These are phyloP conservation scores for Melanchra persicariae DNA, from an alignment of 2,888 invertebrate species.

Conservation along the genomic window DNA sequence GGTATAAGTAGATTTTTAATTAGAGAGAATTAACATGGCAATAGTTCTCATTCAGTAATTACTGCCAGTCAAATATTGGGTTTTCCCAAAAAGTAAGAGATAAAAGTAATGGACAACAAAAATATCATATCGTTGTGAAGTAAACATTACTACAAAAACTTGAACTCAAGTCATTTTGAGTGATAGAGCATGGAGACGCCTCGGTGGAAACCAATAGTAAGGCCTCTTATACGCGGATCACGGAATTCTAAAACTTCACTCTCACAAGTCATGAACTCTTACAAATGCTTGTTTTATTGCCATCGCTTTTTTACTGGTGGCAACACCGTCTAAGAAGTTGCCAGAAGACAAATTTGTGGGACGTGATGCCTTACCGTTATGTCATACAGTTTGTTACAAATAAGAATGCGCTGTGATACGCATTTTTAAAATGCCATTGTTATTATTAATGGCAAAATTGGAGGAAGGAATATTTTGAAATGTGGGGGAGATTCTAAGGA, in stretches of 20 bases:
- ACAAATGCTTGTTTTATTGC: conserved; percentile 85
- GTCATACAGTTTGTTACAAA: conserved; percentile 55
- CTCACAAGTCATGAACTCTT: conserved; percentile 74
- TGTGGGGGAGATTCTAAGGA: neutral
- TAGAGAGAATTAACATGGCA: too few species aligned
- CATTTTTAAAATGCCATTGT: conserved; percentile 51
- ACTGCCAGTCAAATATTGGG: too few species aligned
- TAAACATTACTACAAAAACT: too few species aligned
- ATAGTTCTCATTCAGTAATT: too few species aligned
- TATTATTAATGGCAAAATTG: conserved; percentile 51
- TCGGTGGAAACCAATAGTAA: conserved; percentile 38
- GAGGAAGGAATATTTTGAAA: conserved; percentile 16
- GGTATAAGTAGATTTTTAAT: too few species aligned
- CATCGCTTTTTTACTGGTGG: conserved; percentile 77
- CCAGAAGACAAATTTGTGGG: conserved; percentile 80
- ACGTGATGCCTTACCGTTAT: conserved; percentile 82
- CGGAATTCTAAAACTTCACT: conserved; percentile 74
- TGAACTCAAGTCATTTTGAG: neutral
- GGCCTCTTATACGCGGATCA: conserved; percentile 59
- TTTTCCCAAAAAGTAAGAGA: too few species aligned
- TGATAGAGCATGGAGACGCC: neutral
- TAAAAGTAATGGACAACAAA: too few species aligned
- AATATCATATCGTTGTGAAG: too few species aligned
- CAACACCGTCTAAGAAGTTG: conserved; percentile 76
- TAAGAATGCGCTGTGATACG: conserved; percentile 53